Evolutionary conservation across 2,888 invertebrate species (phyloP), one percentile per base, ranked within the genome.

Genomic region (Dryadula phaetusa): DNA sequence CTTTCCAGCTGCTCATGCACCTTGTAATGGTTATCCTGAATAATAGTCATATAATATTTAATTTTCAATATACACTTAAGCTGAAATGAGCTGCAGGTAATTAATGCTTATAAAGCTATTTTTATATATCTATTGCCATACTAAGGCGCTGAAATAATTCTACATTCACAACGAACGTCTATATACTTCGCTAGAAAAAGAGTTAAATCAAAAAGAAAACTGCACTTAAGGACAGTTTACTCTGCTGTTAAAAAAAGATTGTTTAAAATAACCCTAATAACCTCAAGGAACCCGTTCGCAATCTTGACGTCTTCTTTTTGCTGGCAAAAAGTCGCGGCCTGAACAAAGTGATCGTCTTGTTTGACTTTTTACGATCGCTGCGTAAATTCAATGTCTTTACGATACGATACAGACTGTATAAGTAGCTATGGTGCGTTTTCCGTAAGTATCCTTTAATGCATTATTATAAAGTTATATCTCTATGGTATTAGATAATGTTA

Each of bases 271-370:
- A 79, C 82, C 79, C 73, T 76, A 76, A 78, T 76, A 79, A 80
- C 81, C 81, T 81, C 79, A 67, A 66, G 72, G 79, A 81, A 81
- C 81, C 77, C 77, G 79, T 79, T 78, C 67, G 69, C 72, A 66
- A 71, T 74, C 71, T 67, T 65, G 72, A 65, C 61, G 67, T 70
- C 64, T 66, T 75, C 71, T 72, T 74, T 73, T 75, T 71, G 64
- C 70, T 40, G 62, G 52, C 52, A 71, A 70, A 70, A 67, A 73
- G 69, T 66, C 69, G 73, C 75, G 74, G 72, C 72, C 71, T 67
- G 64, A 69, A 69, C 72, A 72, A 75, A 74, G 71, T 70, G 71
- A 75, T 70, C 64, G 64, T 67, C 71, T 72, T 75, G 75, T 74
- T 74, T 73, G 72, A 46, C 71, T 74, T 72, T 74, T 73, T 74